These are phyloP conservation scores for Athene noctua DNA, from an alignment of 2,113 vertebrate species.

Conservation along the genomic window DNA sequence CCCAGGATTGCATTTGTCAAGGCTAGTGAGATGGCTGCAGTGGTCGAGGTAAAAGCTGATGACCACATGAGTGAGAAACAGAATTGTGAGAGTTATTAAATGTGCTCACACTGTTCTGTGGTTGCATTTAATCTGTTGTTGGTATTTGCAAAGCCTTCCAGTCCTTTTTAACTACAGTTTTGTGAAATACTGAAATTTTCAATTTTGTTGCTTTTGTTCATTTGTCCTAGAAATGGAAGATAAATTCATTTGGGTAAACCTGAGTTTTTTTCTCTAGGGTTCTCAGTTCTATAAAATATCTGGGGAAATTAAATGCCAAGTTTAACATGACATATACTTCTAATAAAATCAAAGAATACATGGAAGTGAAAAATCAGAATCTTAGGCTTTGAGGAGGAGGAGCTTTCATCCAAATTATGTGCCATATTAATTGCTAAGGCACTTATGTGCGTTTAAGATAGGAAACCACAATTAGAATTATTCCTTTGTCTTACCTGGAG, in stretches of 20 bases:
- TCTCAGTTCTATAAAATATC: neutral
- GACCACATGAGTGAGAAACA: neutral
- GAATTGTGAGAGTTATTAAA: neutral
- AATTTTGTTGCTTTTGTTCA: neutral
- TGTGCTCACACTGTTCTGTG: neutral
- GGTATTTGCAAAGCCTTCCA: neutral
- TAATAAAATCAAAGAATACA: neutral
- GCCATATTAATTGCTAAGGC: neutral
- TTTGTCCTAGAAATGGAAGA: neutral
- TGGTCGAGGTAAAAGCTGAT: neutral
- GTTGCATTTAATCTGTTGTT: neutral
- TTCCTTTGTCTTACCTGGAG: neutral
- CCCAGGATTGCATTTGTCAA: neutral
- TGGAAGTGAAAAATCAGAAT: neutral
- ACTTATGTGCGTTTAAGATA: neutral
- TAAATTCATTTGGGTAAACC: neutral
- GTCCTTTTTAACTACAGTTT: neutral
- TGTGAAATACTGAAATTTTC: neutral
- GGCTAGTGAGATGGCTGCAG: neutral
- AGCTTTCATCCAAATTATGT: neutral
- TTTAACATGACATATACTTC: neutral
- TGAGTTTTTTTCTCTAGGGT: neutral
- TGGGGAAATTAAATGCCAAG: neutral
- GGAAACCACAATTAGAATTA: neutral
- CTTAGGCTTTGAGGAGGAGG: neutral